phyloP scores from a whole-genome alignment of 2,888 invertebrate species.

The Hedychridium roseum region DNA sequence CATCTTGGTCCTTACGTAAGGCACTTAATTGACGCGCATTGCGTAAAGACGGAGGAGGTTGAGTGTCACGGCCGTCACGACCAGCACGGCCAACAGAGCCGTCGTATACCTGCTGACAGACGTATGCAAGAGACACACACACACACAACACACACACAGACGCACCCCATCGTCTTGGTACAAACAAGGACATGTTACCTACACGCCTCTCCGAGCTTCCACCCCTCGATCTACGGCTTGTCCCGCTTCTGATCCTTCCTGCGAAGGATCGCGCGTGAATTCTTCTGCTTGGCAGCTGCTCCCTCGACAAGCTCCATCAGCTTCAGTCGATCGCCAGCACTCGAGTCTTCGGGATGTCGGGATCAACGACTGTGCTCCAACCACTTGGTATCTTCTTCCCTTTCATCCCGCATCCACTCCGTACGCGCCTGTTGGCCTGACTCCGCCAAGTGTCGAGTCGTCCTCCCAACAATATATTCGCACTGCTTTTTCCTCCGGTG shows the following conservation, averaged over 20 bases:
- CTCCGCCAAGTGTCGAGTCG: neutral
- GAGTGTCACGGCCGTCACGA: constrained; percentile 43
- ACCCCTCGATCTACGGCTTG: constrained; percentile 23
- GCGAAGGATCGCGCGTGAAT: constrained; percentile 14
- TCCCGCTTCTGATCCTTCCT: constrained; percentile 23
- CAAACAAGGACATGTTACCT: too few species aligned
- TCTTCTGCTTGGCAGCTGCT: constrained; percentile 29
- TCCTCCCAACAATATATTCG: neutral
- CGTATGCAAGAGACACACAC: constrained; percentile 12
- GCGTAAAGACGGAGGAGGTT: constrained; percentile 40
- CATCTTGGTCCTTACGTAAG: constrained; percentile 27
- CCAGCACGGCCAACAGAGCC: constrained; percentile 10
- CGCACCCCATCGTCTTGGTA: constrained; percentile 17
- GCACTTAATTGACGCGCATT: constrained; percentile 25
- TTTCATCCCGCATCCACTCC: neutral
- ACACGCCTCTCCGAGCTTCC: too few species aligned
- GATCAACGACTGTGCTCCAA: neutral
- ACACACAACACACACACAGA: constrained; percentile 6
- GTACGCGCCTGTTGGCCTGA: neutral
- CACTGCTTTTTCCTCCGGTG: too few species aligned
- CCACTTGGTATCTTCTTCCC: neutral
- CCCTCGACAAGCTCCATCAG: constrained; percentile 10
- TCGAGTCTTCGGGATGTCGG: constrained; percentile 8
- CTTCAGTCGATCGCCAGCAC: constrained; percentile 11
- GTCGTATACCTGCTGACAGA: constrained; percentile 38